Base-by-base conservation (phyloP, 2,113 vertebrate species). In the Microtus richardsoni region DNA sequence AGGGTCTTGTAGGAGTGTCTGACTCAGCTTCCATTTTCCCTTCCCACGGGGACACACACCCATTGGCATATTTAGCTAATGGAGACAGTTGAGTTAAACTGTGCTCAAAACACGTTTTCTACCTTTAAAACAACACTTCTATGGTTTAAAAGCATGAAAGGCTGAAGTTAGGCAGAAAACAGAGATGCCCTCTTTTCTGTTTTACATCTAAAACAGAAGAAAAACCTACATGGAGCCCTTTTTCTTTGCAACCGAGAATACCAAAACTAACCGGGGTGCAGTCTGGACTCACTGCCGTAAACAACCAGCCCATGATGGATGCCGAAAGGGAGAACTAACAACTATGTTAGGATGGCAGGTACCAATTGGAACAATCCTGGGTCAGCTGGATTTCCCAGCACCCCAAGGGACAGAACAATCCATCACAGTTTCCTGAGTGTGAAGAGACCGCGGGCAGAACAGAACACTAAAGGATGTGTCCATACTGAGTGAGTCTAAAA, bases 181-280 rank as follows among this genome's bases (percentile, higher is more conserved):
- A 88, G 17, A 91, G 7, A 44, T 92, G 87, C 1, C 0, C 33
- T 19, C 24, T 8, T 28, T 64, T 17, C 30, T 82, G 16, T 94
- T 96, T 60, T 52, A 96, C 60, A 5, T 52, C 44, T 91, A 77
- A 90, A 58, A 93, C 70, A 49, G 28, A 64, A 44, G n/a, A 94
- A 91, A 58, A 0, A 26, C 2, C 21, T 10, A 83, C 92, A 26
- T 68, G 44, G 70, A 7, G 17, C 84, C 26, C 68, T 88, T 79
- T 44, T 33, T 7, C 83, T 75, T 19, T n/a, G 14, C 94, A 17
- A 17, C 47, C 12, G 79, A 54, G 21, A 33, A 22, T 47, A 85
- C 91, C 54, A 91, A 47, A 91, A 94, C 60, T 89, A 96, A 78
- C 16, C 60, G 7, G 41, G 30, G 60, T 74, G 39, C 54, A 11